Percentiles rank a stretch among this genome's conserved stretches.
phyloP scores from a whole-genome alignment of 1,140 invertebrate genomes.

The Archegozetes longisetosus region DNA sequence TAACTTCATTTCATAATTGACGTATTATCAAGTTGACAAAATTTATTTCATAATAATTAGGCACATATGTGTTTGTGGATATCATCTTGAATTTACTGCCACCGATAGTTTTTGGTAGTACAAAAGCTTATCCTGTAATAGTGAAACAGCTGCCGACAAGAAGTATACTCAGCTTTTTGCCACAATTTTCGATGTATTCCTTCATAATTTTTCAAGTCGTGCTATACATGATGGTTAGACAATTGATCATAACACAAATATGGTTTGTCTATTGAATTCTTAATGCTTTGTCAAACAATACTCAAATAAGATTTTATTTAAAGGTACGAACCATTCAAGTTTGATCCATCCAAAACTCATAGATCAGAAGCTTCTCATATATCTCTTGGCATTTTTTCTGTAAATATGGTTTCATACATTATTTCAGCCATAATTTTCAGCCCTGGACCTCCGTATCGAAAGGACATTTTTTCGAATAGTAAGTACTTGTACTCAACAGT shows the following conservation, averaged over 20 bases:
- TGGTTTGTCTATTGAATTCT: conserved; percentile 20
- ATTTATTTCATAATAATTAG: background rate
- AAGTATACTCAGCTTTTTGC: conserved; percentile 24
- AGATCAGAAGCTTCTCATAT: conserved; percentile 17
- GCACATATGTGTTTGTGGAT: conserved; percentile 22
- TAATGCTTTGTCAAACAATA: background rate
- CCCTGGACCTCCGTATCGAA: conserved; percentile 23
- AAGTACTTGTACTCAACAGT: background rate
- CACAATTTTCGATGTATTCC: conserved; percentile 25
- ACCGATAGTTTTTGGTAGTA: conserved; percentile 23
- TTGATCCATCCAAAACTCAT: conserved; percentile 10
- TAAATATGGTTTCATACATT: conserved; percentile 23
- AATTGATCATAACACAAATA: conserved; percentile 23
- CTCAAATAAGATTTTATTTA: conserved; percentile 1
- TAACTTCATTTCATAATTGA: background rate
- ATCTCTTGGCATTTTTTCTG: conserved; percentile 20
- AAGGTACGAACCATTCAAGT: conserved; percentile 22
- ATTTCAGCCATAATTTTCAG: conserved; percentile 25
- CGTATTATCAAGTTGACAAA: background rate
- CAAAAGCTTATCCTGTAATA: conserved; percentile 22
- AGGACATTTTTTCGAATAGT: conserved; percentile 21
- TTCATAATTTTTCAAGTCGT: conserved; percentile 25
- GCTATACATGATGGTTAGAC: conserved; percentile 22
- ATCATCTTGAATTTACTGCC: conserved; percentile 21
- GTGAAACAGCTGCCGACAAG: conserved; percentile 20